Percentiles rank a stretch among this genome's conserved stretches.
These are phyloP conservation scores for Gallinago solitaria DNA, from an alignment of 2,797 vertebrate genomes.

Conservation along the genomic window DNA sequence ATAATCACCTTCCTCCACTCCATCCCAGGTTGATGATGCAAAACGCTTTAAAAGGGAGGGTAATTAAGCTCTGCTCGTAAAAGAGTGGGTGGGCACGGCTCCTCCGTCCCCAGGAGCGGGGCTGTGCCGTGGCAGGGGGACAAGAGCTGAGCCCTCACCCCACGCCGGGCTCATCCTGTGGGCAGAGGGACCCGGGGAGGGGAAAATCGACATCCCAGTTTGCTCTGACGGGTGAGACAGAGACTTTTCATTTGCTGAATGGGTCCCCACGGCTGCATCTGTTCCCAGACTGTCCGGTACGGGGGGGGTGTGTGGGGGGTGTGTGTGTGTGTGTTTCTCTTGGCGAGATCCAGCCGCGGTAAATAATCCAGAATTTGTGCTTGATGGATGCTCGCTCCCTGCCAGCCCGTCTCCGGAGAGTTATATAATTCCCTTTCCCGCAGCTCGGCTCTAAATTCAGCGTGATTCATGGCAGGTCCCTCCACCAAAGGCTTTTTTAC, in stretches of 20 bases:
- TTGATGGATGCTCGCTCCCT: slow-evolving; percentile 43
- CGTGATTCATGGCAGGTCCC: slow-evolving; percentile 48
- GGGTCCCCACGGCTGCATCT: not conserved
- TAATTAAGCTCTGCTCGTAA: slow-evolving; percentile 45
- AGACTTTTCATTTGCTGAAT: not conserved
- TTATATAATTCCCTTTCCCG: slow-evolving; percentile 59
- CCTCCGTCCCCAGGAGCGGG: accelerated
- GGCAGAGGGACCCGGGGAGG: not conserved
- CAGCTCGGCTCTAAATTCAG: slow-evolving; percentile 64
- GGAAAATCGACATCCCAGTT: not conserved
- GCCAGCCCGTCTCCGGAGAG: slow-evolving; percentile 38
- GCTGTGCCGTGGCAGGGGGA: accelerated
- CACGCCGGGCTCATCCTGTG: accelerated
- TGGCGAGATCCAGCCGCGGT: slow-evolving; percentile 6
- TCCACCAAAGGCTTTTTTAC: not conserved
- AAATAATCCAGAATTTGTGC: slow-evolving; percentile 58
- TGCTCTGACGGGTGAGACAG: not conserved
- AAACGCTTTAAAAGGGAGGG: slow-evolving; percentile 35
- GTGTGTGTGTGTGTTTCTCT: slow-evolving; percentile 24
- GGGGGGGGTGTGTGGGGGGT: not conserved
- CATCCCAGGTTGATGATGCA: slow-evolving; percentile 32
- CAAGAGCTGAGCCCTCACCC: not conserved
- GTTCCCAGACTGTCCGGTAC: not conserved
- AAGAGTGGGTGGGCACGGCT: not conserved
- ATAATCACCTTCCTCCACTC: not conserved